Evolutionary conservation across 2,113 vertebrate species (phyloP), one percentile per base, ranked within the genome.

Genomic region (Cygnus atratus): DNA sequence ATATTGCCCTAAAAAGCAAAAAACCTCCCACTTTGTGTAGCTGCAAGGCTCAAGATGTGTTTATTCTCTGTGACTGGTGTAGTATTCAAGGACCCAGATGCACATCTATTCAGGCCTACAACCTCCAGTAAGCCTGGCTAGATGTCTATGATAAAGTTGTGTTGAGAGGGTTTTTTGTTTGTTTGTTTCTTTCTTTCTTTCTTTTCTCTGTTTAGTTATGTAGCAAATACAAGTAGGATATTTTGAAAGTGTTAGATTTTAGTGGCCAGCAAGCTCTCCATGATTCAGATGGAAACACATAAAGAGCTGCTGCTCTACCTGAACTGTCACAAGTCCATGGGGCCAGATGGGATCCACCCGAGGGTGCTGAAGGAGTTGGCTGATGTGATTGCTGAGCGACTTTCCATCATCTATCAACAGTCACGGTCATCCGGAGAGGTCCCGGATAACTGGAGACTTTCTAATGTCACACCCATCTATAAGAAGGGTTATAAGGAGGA

Each of bases 71-170:
- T 73, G 20, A 46, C 10, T 87, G 28, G 17, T 19, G 18, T 11
- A 72, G 24, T 10, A 77, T 17, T 39, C 24, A 58, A 58, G 9
- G 15, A 73, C 57, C 12, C 46, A 39, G 33, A 17, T 54, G 44
- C 37, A 62, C 8, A 48, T 73, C 19, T 65, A 4, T 20, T 74
- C 43, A 26, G 43, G 48, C 25, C 44, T 26, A 2, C n/a, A 57
- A 26, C 41, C 68, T 37, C 31, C 41, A 50, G 16, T 6, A 59
- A 78, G 19, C 18, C 35, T 58, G 41, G 15, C 11, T 48, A 58
- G 11, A 25, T 3, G 3, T 61, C 46, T 41, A 7, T 7, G 43
- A 4, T 24, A 31, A 2, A 79, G 5, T 0, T 8, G 19, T 11
- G 10, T 8, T 73, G 11, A 44, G 7, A 11, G 79, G 48, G 39